Percentiles rank a stretch among this genome's conserved stretches.
phyloP scores from a whole-genome alignment of 2,797 vertebrate genomes.

The Pseudomugil gertrudae region DNA sequence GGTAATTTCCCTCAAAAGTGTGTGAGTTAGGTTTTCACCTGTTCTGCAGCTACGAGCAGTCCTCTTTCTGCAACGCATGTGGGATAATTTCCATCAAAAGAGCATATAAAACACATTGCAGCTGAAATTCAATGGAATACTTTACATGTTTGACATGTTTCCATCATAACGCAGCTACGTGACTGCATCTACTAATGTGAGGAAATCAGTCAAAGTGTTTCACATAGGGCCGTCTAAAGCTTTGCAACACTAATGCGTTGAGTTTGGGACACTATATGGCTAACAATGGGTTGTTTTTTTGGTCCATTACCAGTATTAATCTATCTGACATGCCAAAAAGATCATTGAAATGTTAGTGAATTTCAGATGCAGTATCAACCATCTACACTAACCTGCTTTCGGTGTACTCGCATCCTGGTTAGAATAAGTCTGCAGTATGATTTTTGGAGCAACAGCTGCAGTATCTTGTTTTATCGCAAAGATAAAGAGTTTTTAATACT shows the following conservation, averaged over 20 bases:
- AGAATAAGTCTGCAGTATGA: neutral
- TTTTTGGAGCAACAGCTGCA: constrained; percentile 1
- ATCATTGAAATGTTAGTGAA: no score
- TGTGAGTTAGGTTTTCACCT: neutral
- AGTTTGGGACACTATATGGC: neutral
- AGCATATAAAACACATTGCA: no score
- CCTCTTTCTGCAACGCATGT: constrained; percentile 3
- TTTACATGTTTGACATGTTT: neutral
- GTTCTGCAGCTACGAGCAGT: neutral
- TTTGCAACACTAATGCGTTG: neutral
- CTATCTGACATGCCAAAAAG: neutral
- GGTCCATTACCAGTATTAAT: no score
- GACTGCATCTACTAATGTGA: neutral
- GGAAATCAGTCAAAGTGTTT: neutral
- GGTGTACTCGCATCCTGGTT: neutral
- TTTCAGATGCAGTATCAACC: neutral
- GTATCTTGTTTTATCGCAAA: neutral
- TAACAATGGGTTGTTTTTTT: no score
- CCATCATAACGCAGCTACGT: neutral
- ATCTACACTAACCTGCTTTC: neutral
- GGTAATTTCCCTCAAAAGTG: neutral
- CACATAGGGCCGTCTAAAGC: neutral
- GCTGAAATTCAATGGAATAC: neutral
- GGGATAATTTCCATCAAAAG: neutral
- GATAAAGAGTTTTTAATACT: constrained; percentile 4